Evolutionary conservation across 1,140 invertebrate species (phyloP).

Genomic region (Tetramorium simillimum): DNA sequence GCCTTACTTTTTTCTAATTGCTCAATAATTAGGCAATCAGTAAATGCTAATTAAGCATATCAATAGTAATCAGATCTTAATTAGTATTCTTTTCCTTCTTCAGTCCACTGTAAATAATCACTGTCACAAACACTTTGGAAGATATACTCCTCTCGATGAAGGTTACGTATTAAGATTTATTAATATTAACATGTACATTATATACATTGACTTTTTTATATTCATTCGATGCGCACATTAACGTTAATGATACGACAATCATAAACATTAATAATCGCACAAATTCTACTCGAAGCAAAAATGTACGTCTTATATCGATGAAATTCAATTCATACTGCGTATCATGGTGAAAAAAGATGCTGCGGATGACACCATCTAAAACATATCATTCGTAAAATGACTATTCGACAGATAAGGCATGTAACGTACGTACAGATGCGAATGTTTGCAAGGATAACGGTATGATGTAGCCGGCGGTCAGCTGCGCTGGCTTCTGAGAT

Average conservation of each 20-base stretch:
- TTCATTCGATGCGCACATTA: background rate
- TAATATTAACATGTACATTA: constrained; percentile 4
- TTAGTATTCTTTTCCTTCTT: background rate
- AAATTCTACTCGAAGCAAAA: background rate
- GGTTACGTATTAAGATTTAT: background rate
- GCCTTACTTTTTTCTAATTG: background rate
- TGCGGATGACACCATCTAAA: constrained; percentile 67
- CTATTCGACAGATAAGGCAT: background rate
- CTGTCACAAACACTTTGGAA: background rate
- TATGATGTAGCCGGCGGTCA: constrained; percentile 65
- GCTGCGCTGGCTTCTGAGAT: constrained; percentile 53
- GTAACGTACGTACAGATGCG: constrained; percentile 54
- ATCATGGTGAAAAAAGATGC: constrained; percentile 69
- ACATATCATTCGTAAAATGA: constrained; percentile 15
- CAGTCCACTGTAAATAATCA: background rate
- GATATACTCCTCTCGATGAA: background rate
- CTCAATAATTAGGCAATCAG: background rate
- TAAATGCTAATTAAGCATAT: background rate
- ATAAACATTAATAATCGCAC: background rate
- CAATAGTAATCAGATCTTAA: background rate
- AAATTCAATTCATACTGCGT: constrained; percentile 48
- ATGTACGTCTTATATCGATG: background rate
- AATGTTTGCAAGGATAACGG: constrained; percentile 67
- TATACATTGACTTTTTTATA: constrained; percentile 12
- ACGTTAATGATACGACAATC: background rate